phyloP scores from a whole-genome alignment of 92 coral and sea anemone species.

The Paragorgia papillata region DNA sequence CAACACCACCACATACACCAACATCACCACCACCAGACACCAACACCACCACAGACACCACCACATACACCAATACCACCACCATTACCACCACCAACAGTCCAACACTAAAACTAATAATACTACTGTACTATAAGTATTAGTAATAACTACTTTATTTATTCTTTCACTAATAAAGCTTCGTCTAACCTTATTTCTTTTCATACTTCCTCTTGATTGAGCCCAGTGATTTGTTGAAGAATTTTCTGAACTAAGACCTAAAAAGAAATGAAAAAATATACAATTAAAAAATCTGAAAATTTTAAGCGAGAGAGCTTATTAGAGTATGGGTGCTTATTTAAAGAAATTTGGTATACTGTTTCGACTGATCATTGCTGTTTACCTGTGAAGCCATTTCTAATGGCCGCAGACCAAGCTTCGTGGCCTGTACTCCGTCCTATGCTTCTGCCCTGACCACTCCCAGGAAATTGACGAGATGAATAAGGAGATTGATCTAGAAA shows the following conservation, averaged over 20 bases:
- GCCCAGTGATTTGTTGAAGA: conserved; percentile 77
- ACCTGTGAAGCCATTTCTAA: conserved; percentile 41
- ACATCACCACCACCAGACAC: too few relatives aligned
- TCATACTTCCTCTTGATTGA: neutral
- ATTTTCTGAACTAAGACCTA: conserved; percentile 89
- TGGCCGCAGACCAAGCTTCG: conserved; percentile 43
- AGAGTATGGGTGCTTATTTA: too few relatives aligned
- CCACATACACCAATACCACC: too few relatives aligned
- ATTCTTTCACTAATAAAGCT: too few relatives aligned
- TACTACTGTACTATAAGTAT: too few relatives aligned
- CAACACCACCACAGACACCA: too few relatives aligned
- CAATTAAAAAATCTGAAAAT: neutral
- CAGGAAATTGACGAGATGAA: neutral
- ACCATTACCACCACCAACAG: too few relatives aligned
- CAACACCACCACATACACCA: too few relatives aligned
- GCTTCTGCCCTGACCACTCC: neutral
- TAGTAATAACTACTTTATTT: too few relatives aligned
- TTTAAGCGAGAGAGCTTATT: too few relatives aligned
- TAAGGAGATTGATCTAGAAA: conserved; percentile 24
- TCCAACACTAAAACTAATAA: too few relatives aligned
- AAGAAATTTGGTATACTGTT: too few relatives aligned
- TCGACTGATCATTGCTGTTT: neutral
- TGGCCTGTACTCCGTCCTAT: conserved; percentile 25
- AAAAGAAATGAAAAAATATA: neutral
- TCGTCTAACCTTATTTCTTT: neutral